Conservation (phyloP, 2,797 vertebrate genomes). For the Helarctos malayanus region DNA sequence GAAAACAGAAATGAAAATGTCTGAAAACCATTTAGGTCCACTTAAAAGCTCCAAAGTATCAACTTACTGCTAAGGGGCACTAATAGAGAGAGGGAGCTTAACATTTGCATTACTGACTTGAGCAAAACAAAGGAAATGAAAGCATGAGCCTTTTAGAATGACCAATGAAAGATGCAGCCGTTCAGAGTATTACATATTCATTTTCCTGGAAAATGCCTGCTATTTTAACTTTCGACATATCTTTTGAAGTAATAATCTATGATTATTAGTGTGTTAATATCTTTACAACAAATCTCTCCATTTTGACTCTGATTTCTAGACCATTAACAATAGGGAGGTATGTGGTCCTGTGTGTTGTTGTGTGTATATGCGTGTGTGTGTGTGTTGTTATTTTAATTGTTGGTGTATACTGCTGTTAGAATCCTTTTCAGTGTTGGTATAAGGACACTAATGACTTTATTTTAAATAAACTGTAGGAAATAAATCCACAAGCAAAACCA, state of each 20-base stretch:
- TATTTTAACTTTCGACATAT: conserved; percentile 74
- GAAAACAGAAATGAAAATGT: conserved; percentile 79
- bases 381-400: conserved; percentile 56
- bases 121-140: conserved; percentile 84
- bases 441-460: conserved; percentile 65
- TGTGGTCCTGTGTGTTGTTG: neutral
- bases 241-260: conserved; percentile 68
- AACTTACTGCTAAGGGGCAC: conserved; percentile 81
- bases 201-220: conserved; percentile 75
- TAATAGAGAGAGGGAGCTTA: conserved; percentile 79
- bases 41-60: conserved; percentile 82
- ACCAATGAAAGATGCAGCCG: conserved; percentile 50
- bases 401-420: conserved; percentile 63
- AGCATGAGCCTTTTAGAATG: conserved; percentile 52
- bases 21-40: conserved; percentile 81
- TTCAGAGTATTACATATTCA: conserved; percentile 68
- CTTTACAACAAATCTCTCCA: conserved; percentile 45
- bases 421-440: conserved; percentile 59
- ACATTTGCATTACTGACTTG: conserved; percentile 75
- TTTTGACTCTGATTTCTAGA: conserved; percentile 61
- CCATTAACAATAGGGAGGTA: neutral
- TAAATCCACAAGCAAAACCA: conserved; percentile 74
- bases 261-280: conserved; percentile 69
- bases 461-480: conserved; percentile 22
- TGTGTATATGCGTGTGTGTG: neutral